Evolutionary conservation across 2,888 invertebrate genomes (phyloP).

Genomic region (Acanthosepion esculentum): DNA sequence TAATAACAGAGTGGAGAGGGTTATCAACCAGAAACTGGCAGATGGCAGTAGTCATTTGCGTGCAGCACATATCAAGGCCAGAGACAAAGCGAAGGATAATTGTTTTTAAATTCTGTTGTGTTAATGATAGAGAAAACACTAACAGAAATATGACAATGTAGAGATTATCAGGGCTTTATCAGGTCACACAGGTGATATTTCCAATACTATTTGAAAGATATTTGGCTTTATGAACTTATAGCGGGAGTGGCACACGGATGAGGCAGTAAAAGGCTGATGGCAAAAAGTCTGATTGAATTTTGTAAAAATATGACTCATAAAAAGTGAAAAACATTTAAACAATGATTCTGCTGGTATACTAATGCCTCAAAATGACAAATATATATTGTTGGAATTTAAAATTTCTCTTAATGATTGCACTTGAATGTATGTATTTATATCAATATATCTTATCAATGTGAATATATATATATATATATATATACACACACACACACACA

Average conservation of each 20-base stretch:
- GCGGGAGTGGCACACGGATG: neutral
- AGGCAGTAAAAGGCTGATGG: neutral
- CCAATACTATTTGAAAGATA: neutral
- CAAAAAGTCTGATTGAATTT: constrained; percentile 12
- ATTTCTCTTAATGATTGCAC: too few relatives aligned
- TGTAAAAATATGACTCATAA: neutral
- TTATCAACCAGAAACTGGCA: constrained; percentile 33
- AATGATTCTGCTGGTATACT: neutral
- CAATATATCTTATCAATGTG: too few relatives aligned
- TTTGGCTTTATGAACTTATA: too few relatives aligned
- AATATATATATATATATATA: too few relatives aligned
- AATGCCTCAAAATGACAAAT: neutral
- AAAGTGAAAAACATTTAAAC: neutral
- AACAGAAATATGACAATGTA: neutral
- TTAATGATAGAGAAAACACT: constrained; percentile 1
- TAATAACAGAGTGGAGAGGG: neutral
- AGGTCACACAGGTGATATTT: constrained; percentile 33
- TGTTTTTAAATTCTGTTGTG: constrained; percentile 2
- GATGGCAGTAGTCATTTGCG: neutral
- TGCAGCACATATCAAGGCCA: neutral
- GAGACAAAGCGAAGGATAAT: constrained; percentile 5
- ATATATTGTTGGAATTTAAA: neutral
- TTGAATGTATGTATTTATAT: too few relatives aligned
- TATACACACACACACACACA: too few relatives aligned
- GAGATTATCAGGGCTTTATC: neutral